phyloP scores from a whole-genome alignment of 2,113 vertebrate genomes.

The Octodon degus region DNA sequence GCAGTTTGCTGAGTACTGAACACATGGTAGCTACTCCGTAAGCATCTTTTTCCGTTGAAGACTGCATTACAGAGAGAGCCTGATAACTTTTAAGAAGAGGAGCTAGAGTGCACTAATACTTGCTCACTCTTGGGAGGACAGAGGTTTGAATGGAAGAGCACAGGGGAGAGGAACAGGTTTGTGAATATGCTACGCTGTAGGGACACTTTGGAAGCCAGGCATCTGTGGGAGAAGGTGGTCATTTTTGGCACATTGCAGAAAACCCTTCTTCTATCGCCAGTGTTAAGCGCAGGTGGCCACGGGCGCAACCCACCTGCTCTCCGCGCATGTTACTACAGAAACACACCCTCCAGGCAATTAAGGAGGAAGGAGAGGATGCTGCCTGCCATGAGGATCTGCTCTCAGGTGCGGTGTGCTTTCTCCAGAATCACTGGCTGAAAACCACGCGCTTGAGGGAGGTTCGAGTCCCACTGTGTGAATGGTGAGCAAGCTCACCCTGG shows the following conservation, averaged over 20 bases:
- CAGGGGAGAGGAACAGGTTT: not conserved
- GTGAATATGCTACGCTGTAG: not conserved
- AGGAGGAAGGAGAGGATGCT: not conserved
- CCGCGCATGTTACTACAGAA: not conserved
- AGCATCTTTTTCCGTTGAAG: not conserved
- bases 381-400: not conserved
- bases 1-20: not conserved
- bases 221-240: not conserved
- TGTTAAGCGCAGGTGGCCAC: not conserved
- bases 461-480: not conserved
- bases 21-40: constrained; percentile 36
- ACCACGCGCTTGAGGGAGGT: not conserved
- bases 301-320: not conserved
- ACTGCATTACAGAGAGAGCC: not conserved
- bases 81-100: not conserved
- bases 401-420: not conserved
- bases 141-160: not conserved
- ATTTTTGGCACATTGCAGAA: not conserved
- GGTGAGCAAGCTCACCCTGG: not conserved
- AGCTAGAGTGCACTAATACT: not conserved
- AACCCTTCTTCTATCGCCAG: not conserved
- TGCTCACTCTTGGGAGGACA: not conserved
- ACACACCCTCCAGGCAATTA: not conserved
- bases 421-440: not conserved
- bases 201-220: not conserved